Evolutionary conservation across 2,113 vertebrate genomes (phyloP).

Genomic region (Acrocephalus kingi): DNA sequence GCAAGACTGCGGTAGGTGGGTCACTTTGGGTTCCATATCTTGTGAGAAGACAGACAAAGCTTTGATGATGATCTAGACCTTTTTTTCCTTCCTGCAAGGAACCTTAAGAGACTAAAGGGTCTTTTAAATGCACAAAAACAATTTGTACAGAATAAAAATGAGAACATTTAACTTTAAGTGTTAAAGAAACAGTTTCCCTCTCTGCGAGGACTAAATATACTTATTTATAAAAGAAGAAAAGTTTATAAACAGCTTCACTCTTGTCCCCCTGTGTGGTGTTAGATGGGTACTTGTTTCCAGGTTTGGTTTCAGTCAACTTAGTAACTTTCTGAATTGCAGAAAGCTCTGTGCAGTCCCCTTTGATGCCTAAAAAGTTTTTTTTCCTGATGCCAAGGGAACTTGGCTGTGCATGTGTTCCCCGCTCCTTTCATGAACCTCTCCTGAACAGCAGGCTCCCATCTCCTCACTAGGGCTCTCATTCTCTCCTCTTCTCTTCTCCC

Average conservation of each 20-base stretch:
- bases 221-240: neutral
- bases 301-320: neutral
- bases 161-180: neutral
- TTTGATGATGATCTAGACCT: neutral
- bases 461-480: neutral
- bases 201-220: neutral
- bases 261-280: neutral
- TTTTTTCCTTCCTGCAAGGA: neutral
- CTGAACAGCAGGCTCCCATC: constrained; percentile 52
- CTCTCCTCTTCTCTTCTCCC: neutral
- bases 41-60: neutral
- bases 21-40: neutral
- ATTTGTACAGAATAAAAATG: neutral
- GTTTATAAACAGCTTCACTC: neutral
- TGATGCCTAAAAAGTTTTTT: constrained; percentile 13
- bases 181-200: neutral
- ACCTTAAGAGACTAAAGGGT: neutral
- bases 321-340: neutral
- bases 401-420: neutral
- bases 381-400: neutral
- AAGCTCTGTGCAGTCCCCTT: neutral
- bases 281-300: neutral
- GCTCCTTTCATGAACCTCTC: constrained; percentile 2
- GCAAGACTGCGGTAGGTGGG: neutral
- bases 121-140: neutral